These are phyloP conservation scores for Geotrypetes seraphini DNA, from an alignment of 2,797 vertebrate genomes.

Conservation along the genomic window DNA sequence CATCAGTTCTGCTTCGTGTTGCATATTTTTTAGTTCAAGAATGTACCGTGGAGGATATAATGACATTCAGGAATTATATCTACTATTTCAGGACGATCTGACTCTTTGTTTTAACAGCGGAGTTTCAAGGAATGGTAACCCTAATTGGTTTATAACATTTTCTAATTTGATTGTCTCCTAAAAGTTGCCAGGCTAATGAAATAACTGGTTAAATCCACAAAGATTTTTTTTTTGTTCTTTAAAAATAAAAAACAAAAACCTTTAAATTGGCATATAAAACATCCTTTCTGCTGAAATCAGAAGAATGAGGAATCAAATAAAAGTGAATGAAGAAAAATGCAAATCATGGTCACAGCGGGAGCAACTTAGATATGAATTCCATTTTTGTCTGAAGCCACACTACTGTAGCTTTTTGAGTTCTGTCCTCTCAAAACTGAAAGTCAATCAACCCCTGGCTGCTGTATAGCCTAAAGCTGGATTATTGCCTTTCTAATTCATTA, in stretches of 20 bases:
- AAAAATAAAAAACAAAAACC: slow-evolving; percentile 5
- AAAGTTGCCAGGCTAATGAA: slow-evolving; percentile 14
- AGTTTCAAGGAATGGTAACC: neutral
- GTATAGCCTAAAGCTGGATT: slow-evolving; percentile 4
- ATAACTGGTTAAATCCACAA: neutral
- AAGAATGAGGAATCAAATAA: slow-evolving; percentile 14
- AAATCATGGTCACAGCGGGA: neutral
- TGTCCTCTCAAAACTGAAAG: slow-evolving; percentile 13
- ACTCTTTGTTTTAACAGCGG: fast-evolving
- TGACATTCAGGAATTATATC: neutral
- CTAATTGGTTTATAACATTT: neutral
- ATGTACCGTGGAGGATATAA: neutral
- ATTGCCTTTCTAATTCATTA: slow-evolving; percentile 4
- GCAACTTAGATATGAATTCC: slow-evolving; percentile 18
- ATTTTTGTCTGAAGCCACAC: slow-evolving; percentile 24
- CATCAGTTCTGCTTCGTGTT: neutral
- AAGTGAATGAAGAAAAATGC: neutral
- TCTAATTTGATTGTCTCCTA: neutral
- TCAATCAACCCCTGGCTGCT: slow-evolving; percentile 4
- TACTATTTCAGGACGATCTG: neutral
- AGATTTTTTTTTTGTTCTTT: too few species aligned
- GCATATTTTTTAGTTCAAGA: neutral
- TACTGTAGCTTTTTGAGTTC: neutral
- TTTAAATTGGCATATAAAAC: neutral
- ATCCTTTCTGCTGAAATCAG: neutral